Conservation (phyloP, 64 coral and sea anemone genomes). For the Orbicella faveolata region DNA sequence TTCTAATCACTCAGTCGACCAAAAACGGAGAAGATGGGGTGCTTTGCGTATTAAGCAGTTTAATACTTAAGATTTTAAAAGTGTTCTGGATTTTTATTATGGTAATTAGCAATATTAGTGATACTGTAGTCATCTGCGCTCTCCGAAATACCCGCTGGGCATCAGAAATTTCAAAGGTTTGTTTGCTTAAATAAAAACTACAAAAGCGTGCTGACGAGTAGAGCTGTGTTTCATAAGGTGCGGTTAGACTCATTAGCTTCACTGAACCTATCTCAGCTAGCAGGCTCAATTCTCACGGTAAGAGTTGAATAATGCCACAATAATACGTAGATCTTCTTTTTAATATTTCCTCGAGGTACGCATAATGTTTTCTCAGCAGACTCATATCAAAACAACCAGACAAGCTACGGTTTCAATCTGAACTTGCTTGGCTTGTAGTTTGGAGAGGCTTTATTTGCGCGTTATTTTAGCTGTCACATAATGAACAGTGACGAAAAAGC, state of each 20-base stretch:
- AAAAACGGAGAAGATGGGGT: neutral
- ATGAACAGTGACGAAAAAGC: neutral
- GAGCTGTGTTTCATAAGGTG: neutral
- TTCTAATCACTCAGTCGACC: neutral
- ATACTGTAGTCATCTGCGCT: neutral
- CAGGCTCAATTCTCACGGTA: neutral
- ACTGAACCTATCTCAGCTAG: neutral
- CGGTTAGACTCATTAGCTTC: neutral
- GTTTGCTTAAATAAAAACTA: slow-evolving; percentile 3
- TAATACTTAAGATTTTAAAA: neutral
- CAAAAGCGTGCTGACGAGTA: neutral
- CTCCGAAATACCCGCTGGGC: neutral
- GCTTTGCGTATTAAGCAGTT: neutral
- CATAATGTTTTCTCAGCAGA: neutral
- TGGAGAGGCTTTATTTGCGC: neutral
- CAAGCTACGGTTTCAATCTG: neutral
- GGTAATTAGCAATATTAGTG: neutral
- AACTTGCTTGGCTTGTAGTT: neutral
- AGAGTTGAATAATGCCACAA: neutral
- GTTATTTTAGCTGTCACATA: neutral
- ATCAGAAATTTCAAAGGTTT: neutral
- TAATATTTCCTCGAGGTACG: neutral
- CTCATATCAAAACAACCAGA: neutral
- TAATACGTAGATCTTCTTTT: too few species aligned
- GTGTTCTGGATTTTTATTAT: neutral